Evolutionary conservation across 2,888 invertebrate genomes (phyloP), one percentile per base, ranked within the genome.

Genomic region (Caenorhabditis japonica): DNA sequence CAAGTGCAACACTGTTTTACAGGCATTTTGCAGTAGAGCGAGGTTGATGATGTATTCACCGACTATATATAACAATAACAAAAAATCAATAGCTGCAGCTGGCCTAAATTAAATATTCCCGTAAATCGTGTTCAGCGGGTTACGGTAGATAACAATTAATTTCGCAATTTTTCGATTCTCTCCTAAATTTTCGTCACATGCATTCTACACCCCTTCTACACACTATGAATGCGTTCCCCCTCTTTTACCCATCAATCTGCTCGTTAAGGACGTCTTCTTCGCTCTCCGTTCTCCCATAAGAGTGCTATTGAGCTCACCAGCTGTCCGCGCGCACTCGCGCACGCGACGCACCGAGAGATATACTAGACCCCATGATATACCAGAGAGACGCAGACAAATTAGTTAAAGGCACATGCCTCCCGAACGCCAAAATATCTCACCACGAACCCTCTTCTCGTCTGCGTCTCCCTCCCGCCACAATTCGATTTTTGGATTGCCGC

Each of bases 401-500:
- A 34, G 39, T 71, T 70, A 61, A 70, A 70, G 69, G 69, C 38
- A 41, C 60, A 41, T 17, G 15, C n/a, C 5, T n/a, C 15, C 19
- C 13, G 15, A 44, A 12, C 30, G 44, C 12, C 15, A 13, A 27
- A 4, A 61, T 66, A 55, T 73, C 73, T 58, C 51, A 56, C 43
- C 27, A 15, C 72, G 72, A 72, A 53, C 5, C 17, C 23, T 30
- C 30, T 30, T 10, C 7, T 30, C 30, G 30, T 30, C 17, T 19
- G 5, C 30, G 33, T 30, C 43, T 15, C 27, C 33, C 15, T 33
- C 44, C 72, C 53, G 52, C 61, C 53, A 49, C 49, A 38, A 41
- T 73, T 68, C 66, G 73, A 73, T 73, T 73, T 73, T 72, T 59
- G 39, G 17, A 13, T 44, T 68, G 46, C 59, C 68, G 68, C 68